These are phyloP conservation scores for Drosophila dunni DNA, from an alignment of 1,140 invertebrate genomes.

Conservation along the genomic window DNA sequence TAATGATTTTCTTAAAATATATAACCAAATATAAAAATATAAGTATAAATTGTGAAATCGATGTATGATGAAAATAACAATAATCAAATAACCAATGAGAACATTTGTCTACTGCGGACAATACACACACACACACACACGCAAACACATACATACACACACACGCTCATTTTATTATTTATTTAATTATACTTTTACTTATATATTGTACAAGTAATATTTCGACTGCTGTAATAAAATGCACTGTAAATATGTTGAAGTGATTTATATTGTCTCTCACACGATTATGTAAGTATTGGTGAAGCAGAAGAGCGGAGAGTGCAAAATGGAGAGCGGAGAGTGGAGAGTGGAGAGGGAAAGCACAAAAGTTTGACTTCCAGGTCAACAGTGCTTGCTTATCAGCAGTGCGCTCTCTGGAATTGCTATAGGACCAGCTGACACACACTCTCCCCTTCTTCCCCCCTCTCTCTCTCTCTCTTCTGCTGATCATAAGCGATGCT, in stretches of 20 bases:
- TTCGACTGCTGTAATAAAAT: slow-evolving; percentile 53
- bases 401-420: background rate
- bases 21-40: background rate
- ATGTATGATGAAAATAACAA: slow-evolving; percentile 19
- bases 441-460: slow-evolving; percentile 1
- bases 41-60: background rate
- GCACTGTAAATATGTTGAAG: slow-evolving; percentile 48
- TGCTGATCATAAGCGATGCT: background rate
- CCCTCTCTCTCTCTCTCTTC: slow-evolving; percentile 4
- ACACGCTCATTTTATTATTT: slow-evolving; percentile 58
- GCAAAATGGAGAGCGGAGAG: background rate
- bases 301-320: slow-evolving; percentile 23
- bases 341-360: background rate
- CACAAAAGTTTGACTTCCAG: slow-evolving; percentile 41
- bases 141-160: slow-evolving; percentile 40
- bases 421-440: background rate
- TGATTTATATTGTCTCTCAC: slow-evolving; percentile 11
- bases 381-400: slow-evolving; percentile 36
- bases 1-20: background rate
- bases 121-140: slow-evolving; percentile 50
- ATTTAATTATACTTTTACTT: slow-evolving; percentile 69
- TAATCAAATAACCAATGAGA: slow-evolving; percentile 10
- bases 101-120: slow-evolving; percentile 37
- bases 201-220: slow-evolving; percentile 66
- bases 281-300: slow-evolving; percentile 36